Conservation (phyloP, 2,797 vertebrate genomes). For the Ataeniobius toweri region DNA sequence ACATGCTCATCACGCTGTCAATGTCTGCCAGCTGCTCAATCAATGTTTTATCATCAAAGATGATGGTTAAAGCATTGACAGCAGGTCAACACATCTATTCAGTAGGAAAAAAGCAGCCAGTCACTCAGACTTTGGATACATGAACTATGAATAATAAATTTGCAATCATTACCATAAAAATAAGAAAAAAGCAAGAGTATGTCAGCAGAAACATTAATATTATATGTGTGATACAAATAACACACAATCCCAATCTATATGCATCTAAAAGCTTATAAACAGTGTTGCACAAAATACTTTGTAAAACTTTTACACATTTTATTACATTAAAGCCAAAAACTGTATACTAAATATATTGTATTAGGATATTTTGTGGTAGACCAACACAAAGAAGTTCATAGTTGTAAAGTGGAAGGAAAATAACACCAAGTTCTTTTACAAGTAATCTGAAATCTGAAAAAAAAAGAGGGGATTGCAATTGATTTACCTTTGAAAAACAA, state of each 20-base stretch:
- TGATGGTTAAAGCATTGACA: conserved; percentile 19
- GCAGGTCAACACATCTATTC: conserved; percentile 28
- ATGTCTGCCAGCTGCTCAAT: conserved; percentile 20
- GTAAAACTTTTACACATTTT: neutral
- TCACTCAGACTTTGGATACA: conserved; percentile 23
- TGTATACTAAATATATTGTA: neutral
- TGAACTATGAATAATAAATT: conserved; percentile 40
- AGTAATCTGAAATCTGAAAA: neutral
- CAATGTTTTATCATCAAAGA: conserved; percentile 30
- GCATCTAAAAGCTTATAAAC: neutral
- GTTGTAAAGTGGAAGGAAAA: neutral
- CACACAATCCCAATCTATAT: neutral
- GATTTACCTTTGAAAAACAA: neutral
- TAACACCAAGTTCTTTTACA: neutral
- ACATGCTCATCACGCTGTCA: conserved; percentile 11
- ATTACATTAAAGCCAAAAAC: neutral
- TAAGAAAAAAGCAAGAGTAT: neutral
- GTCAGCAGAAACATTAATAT: neutral
- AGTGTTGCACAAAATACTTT: neutral
- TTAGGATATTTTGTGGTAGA: neutral
- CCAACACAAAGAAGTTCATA: neutral
- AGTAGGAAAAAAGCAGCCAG: conserved; percentile 1
- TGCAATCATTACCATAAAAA: conserved; percentile 20
- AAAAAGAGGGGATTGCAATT: neutral
- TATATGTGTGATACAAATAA: neutral